These are phyloP conservation scores for Pipra filicauda DNA, from an alignment of 2,113 vertebrate genomes.

Conservation along the genomic window DNA sequence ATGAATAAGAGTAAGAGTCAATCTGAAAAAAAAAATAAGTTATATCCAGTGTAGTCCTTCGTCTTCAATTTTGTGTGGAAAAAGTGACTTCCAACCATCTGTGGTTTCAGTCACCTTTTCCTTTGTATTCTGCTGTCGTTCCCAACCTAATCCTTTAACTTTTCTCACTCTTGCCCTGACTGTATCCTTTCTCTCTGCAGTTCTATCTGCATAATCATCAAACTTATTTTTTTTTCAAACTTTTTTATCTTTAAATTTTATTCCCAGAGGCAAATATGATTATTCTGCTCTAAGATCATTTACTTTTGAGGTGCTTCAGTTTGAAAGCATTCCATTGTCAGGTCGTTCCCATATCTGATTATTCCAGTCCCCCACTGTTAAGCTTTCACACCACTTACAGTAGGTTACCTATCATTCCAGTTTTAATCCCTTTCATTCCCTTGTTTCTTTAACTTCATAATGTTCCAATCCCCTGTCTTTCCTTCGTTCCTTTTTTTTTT, in stretches of 20 bases:
- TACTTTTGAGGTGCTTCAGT: conserved; percentile 58
- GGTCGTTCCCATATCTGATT: conserved; percentile 66
- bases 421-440: conserved; percentile 70
- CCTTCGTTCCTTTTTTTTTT: not conserved
- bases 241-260: conserved; percentile 70
- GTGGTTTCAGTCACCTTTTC: conserved; percentile 22
- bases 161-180: conserved; percentile 28
- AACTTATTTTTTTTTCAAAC: conserved; percentile 43
- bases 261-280: conserved; percentile 67
- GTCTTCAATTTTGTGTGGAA: not conserved
- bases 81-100: not conserved
- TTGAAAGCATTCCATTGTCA: conserved; percentile 68
- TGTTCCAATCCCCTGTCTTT: conserved; percentile 43
- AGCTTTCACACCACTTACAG: conserved; percentile 71
- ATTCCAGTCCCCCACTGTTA: conserved; percentile 70
- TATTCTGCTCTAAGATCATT: conserved; percentile 67
- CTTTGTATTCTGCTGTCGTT: conserved; percentile 10
- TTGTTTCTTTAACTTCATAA: conserved; percentile 68
- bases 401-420: conserved; percentile 69
- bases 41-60: not conserved
- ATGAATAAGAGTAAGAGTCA: not conserved
- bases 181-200: conserved; percentile 37
- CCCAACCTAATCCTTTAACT: not conserved
- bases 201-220: conserved; percentile 70
- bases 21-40: not conserved